These are phyloP conservation scores for Ivindomyrus marchei DNA, from an alignment of 2,113 vertebrate genomes.

Conservation along the genomic window DNA sequence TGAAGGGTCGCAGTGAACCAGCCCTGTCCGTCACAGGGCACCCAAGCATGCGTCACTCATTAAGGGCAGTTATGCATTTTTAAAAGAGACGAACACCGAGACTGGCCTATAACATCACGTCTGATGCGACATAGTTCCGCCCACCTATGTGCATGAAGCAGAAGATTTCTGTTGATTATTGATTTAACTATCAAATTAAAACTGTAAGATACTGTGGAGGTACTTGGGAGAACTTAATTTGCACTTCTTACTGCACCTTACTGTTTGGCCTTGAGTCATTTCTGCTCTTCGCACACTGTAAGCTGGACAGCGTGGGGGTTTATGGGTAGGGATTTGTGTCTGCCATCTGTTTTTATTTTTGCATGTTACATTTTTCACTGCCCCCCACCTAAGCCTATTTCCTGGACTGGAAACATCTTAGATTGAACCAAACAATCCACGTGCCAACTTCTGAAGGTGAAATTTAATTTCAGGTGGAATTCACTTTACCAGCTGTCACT, in stretches of 20 bases:
- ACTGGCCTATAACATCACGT: neutral
- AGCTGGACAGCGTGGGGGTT: neutral
- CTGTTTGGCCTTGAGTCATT: neutral
- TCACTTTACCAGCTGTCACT: neutral
- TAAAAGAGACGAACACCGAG: neutral
- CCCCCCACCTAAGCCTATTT: neutral
- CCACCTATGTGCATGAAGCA: neutral
- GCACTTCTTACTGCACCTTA: neutral
- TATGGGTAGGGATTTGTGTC: neutral
- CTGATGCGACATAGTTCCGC: neutral
- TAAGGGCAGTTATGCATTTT: neutral
- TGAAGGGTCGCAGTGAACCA: neutral
- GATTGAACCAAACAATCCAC: neutral
- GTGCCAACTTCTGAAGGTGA: neutral
- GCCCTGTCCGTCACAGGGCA: neutral
- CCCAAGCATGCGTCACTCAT: neutral
- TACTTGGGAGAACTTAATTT: neutral
- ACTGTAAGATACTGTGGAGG: neutral
- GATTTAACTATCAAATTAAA: neutral
- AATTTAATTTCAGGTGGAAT: neutral
- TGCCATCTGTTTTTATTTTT: neutral
- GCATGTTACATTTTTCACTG: neutral
- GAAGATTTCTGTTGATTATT: neutral
- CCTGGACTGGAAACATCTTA: neutral
- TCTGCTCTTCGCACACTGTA: neutral